A percentile compares a stretch with the other conserved stretches of the same genome.
Conservation (phyloP, 2,113 vertebrate genomes). For the Coregonus clupeaformis region DNA sequence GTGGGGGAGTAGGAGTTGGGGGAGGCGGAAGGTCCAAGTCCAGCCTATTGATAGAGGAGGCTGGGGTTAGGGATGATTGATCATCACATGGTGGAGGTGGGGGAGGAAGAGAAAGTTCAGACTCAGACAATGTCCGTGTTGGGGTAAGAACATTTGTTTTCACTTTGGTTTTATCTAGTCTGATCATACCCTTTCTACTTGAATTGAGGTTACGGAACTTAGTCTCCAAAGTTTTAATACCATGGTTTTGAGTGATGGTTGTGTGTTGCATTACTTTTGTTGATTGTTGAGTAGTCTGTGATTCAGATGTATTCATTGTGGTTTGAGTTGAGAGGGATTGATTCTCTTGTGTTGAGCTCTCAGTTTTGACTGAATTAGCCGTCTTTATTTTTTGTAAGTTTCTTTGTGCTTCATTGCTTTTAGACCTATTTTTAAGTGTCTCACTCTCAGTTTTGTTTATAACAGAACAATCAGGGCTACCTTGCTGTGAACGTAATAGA, state of each 20-base stretch:
- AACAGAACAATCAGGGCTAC: too few relatives aligned
- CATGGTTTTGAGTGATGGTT: slow-evolving; percentile 72
- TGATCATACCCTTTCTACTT: slow-evolving; percentile 54
- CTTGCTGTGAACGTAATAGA: too few relatives aligned
- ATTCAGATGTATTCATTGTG: slow-evolving; percentile 30
- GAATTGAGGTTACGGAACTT: slow-evolving; percentile 73
- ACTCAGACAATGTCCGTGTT: slow-evolving; percentile 62
- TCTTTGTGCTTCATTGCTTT: slow-evolving; percentile 58
- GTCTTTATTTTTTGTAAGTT: slow-evolving; percentile 66
- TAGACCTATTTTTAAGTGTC: slow-evolving; percentile 35
- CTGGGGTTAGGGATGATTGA: slow-evolving; percentile 51
- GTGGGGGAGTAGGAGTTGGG: slow-evolving; percentile 67
- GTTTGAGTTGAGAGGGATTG: slow-evolving; percentile 42
- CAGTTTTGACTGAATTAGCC: slow-evolving; percentile 44
- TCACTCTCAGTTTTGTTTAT: slow-evolving; percentile 17
- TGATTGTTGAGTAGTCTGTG: slow-evolving; percentile 44
- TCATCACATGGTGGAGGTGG: slow-evolving; percentile 75
- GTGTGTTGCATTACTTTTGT: slow-evolving; percentile 65
- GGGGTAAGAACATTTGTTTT: slow-evolving; percentile 64
- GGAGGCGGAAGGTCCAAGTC: slow-evolving; percentile 76
- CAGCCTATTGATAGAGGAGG: slow-evolving; percentile 44
- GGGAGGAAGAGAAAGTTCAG: slow-evolving; percentile 81
- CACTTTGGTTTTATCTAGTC: slow-evolving; percentile 65
- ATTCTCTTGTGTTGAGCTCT: slow-evolving; percentile 36
- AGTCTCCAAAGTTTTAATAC: slow-evolving; percentile 73